Conservation (phyloP, 92 coral and sea anemone genomes). For the Epizoanthus ramosus region DNA sequence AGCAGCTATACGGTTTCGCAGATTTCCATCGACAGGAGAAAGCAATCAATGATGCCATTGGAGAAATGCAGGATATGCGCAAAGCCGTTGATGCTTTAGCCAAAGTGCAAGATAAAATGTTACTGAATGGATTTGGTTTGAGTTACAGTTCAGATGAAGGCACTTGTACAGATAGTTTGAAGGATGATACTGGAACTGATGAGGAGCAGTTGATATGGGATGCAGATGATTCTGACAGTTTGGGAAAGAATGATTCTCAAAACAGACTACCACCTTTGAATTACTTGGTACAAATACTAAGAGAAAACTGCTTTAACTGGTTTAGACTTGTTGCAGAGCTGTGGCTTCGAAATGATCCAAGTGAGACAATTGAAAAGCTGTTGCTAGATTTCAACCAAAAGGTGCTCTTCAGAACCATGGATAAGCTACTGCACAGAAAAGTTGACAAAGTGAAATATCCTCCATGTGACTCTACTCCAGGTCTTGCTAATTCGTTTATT, state of each 20-base stretch:
- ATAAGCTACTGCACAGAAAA: too few species aligned
- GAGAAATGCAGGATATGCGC: constrained; percentile 48
- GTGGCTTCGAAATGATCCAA: constrained; percentile 26
- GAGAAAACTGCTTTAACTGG: constrained; percentile 45
- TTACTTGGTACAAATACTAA: constrained; percentile 31
- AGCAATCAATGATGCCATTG: constrained; percentile 39
- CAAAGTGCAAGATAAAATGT: constrained; percentile 53
- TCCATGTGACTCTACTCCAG: too few species aligned
- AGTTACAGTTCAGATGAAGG: constrained; percentile 14
- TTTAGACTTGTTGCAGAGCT: constrained; percentile 34
- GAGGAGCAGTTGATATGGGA: constrained; percentile 10
- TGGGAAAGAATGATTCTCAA: background rate
- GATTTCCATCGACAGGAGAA: constrained; percentile 44
- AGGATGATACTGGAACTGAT: constrained; percentile 7
- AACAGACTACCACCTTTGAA: constrained; percentile 19
- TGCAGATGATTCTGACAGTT: constrained; percentile 12
- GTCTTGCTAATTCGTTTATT: too few species aligned
- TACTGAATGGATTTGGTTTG: constrained; percentile 54
- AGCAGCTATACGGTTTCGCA: constrained; percentile 60
- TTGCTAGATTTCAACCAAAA: constrained; percentile 40
- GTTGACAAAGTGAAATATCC: too few species aligned
- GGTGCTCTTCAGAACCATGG: too few species aligned
- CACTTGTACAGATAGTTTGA: constrained; percentile 11
- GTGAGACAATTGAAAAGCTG: constrained; percentile 14
- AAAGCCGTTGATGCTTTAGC: constrained; percentile 51